Evolutionary conservation across 2,113 vertebrate genomes (phyloP), one percentile per base, ranked within the genome.

Genomic region (Penelope pileata): DNA sequence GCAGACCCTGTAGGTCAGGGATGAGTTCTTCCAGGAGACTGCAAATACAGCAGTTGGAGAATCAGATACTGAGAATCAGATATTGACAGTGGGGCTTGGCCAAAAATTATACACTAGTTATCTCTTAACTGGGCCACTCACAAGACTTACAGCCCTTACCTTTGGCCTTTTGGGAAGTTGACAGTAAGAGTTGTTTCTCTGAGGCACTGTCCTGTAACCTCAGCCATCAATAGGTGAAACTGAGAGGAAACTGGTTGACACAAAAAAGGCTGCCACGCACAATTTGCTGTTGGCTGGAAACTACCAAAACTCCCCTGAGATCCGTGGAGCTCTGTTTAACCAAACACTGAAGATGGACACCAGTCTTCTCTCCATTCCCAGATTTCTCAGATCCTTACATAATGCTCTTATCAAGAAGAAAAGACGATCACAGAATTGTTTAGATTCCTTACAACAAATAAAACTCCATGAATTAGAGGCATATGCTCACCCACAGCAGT

Each of bases 361-460:
- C 58, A 42, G 58, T 27, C 66, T 63, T 47, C 56, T 12, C 23
- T 81, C 30, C 74, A 8, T 60, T 77, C 43, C 40, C 78, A 68
- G 2, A 11, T 45, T 43, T 18, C 11, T 43, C 38, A n/a, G 5
- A 14, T 50, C 9, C 18, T 83, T 54, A 8, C 0, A 0, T 16
- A 16, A 12, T 15, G 34, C 30, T 86, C 59, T 73, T 30, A 14
- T 60, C 30, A 13, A 16, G 45, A 82, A 67, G 29, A 51, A 66
- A 54, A 53, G 3, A n/a, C 32, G 59, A 45, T 47, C 58, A 47
- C 15, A 83, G 23, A 58, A 32, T 69, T 2, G 15, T 36, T 23
- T n/a, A 34, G 8, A 7, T 13, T 60, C 45, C 29, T 43, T 34
- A 5, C 2, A 62, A 23, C 12, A 14, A 75, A 40, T 50, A 14